Evolutionary conservation across 2,797 vertebrate species (phyloP).

Genomic region (Moxostoma hubbsi): DNA sequence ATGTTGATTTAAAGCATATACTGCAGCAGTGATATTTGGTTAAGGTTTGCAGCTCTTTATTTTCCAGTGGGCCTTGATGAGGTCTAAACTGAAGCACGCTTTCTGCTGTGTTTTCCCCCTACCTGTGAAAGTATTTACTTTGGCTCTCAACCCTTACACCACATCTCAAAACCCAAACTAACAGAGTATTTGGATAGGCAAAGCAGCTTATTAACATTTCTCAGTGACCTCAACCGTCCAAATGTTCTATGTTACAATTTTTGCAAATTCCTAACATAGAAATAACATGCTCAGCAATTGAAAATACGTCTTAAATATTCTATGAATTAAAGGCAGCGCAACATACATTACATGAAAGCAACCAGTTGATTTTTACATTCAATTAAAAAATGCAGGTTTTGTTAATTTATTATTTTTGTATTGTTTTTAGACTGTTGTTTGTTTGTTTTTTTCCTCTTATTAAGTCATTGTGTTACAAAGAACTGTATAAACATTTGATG

Average conservation of each 20-base stretch:
- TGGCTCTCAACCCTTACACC: slow-evolving; percentile 65
- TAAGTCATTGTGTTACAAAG: neutral
- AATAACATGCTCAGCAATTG: slow-evolving; percentile 7
- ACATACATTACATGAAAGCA: neutral
- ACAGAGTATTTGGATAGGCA: slow-evolving; percentile 64
- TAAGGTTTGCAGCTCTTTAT: slow-evolving; percentile 65
- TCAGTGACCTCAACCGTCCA: slow-evolving; percentile 58
- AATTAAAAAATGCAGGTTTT: too few species aligned
- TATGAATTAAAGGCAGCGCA: neutral
- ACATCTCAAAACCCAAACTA: slow-evolving; percentile 63
- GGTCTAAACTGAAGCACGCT: neutral
- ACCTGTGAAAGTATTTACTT: slow-evolving; percentile 69
- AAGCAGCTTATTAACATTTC: slow-evolving; percentile 59
- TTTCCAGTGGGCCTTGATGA: slow-evolving; percentile 61
- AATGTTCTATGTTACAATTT: slow-evolving; percentile 33
- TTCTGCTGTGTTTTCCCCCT: slow-evolving; percentile 61
- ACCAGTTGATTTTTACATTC: neutral
- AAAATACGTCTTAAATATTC: neutral
- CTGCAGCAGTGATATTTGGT: neutral
- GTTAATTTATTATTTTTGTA: too few species aligned
- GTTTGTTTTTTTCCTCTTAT: neutral
- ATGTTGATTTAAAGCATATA: neutral
- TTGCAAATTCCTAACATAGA: neutral
- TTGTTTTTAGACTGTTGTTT: neutral
- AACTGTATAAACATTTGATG: neutral